Percentiles rank a stretch among this genome's conserved stretches.
These are phyloP conservation scores for Andrena camellia DNA, from an alignment of 2,888 invertebrate species.

Conservation along the genomic window DNA sequence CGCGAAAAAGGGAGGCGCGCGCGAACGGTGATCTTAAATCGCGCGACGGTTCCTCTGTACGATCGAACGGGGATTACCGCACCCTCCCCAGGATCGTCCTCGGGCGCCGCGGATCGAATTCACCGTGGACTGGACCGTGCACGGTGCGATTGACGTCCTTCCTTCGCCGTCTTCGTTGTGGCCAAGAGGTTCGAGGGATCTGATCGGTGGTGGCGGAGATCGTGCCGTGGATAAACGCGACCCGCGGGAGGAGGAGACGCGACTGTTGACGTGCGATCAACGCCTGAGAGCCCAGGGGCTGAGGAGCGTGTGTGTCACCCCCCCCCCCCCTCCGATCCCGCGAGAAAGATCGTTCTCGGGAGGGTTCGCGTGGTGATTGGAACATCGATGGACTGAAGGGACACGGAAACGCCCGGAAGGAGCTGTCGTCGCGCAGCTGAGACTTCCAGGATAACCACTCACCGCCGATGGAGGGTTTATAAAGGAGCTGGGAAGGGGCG, in stretches of 20 bases:
- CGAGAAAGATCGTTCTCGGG: slow-evolving; percentile 6
- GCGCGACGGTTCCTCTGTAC: background rate
- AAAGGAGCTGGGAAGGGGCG: slow-evolving; percentile 42
- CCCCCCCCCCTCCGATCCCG: background rate
- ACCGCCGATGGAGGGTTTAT: slow-evolving; percentile 60
- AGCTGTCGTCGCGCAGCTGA: slow-evolving; percentile 52
- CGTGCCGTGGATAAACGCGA: slow-evolving; percentile 39
- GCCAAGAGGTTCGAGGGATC: slow-evolving; percentile 22
- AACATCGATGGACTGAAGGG: slow-evolving; percentile 39
- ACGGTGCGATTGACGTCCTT: slow-evolving; percentile 32
- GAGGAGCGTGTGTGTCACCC: background rate
- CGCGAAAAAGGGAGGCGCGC: background rate
- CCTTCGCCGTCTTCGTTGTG: slow-evolving; percentile 21
- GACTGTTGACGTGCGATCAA: slow-evolving; percentile 34
- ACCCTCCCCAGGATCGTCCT: background rate
- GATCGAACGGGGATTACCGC: background rate
- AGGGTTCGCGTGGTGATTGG: slow-evolving; percentile 4
- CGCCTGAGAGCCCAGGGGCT: slow-evolving; percentile 14
- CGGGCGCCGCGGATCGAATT: background rate
- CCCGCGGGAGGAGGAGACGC: background rate
- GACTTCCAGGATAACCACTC: slow-evolving; percentile 50
- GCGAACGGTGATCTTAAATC: background rate
- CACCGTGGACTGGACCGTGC: slow-evolving; percentile 24
- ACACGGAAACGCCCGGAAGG: slow-evolving; percentile 45
- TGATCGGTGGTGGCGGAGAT: slow-evolving; percentile 49